These are phyloP conservation scores for Tyria jacobaeae DNA, from an alignment of 2,888 invertebrate genomes.

Conservation along the genomic window DNA sequence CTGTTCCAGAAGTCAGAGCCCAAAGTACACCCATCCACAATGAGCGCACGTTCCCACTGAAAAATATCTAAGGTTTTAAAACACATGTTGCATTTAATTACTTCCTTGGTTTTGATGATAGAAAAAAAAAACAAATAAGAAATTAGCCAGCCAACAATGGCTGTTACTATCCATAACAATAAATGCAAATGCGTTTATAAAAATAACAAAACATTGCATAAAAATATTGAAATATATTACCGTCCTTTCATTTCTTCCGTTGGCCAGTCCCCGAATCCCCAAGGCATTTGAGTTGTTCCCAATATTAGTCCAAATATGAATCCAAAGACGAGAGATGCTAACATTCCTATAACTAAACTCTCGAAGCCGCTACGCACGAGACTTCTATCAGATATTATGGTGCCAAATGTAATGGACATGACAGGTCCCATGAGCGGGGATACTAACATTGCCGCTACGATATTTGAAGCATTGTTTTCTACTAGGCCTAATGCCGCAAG, in stretches of 20 bases:
- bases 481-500: conserved; percentile 93
- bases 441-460: conserved; percentile 92
- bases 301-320: conserved; percentile 92
- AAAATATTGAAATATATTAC: conserved; percentile 74
- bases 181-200: too few relatives aligned
- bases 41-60: conserved; percentile 90
- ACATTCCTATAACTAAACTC: conserved; percentile 89
- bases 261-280: conserved; percentile 92
- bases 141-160: too few relatives aligned
- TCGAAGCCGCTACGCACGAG: conserved; percentile 90
- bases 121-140: too few relatives aligned
- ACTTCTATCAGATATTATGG: conserved; percentile 91
- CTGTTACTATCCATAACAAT: too few relatives aligned
- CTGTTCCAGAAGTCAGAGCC: conserved; percentile 92
- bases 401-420: conserved; percentile 94
- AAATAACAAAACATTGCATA: too few relatives aligned
- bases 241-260: conserved; percentile 93
- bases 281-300: conserved; percentile 91
- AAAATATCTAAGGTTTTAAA: conserved; percentile 28
- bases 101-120: too few relatives aligned
- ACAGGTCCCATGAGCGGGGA: conserved; percentile 94
- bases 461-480: conserved; percentile 93
- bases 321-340: conserved; percentile 92
- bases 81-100: too few relatives aligned
- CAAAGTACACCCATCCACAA: conserved; percentile 92